A percentile compares a stretch with the other conserved stretches of the same genome.
These are phyloP conservation scores for Hiodon tergisus DNA, from an alignment of 2,113 vertebrate genomes.

Conservation along the genomic window DNA sequence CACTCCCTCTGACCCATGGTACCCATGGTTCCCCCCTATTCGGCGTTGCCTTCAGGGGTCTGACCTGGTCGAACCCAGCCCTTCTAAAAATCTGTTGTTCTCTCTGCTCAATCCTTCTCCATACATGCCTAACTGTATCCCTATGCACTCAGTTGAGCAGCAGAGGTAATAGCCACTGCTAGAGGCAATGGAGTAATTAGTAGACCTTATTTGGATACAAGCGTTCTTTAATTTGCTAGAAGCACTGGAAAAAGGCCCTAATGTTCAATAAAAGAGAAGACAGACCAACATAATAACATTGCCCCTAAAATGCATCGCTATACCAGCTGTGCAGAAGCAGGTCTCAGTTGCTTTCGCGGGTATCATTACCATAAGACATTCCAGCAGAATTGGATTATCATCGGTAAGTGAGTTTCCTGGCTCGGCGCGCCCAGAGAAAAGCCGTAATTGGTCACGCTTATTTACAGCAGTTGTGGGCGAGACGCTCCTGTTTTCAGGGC, in stretches of 20 bases:
- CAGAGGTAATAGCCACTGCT: no score
- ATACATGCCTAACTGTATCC: not conserved
- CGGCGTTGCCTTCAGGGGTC: constrained; percentile 48
- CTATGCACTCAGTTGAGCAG: no score
- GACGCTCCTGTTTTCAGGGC: constrained; percentile 30
- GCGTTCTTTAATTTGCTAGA: not conserved
- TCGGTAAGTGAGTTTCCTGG: constrained; percentile 30
- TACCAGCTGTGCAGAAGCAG: constrained; percentile 21
- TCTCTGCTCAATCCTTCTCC: constrained; percentile 21
- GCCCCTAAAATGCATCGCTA: not conserved
- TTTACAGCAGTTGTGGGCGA: constrained; percentile 40
- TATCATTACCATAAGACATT: constrained; percentile 47
- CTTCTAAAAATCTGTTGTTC: constrained; percentile 67
- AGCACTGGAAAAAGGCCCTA: not conserved
- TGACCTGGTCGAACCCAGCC: constrained; percentile 61
- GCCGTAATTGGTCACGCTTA: constrained; percentile 50
- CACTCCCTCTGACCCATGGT: no score
- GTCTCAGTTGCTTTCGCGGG: constrained; percentile 35
- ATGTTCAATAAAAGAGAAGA: constrained; percentile 1
- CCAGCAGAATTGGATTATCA: constrained; percentile 48
- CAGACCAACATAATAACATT: constrained; percentile 14
- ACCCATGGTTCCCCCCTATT: constrained; percentile 47
- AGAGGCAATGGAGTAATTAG: not conserved
- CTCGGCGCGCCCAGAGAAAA: constrained; percentile 34
- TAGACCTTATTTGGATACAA: not conserved